Evolutionary conservation across 1,140 invertebrate species (phyloP).

Genomic region (Sitobion miscanthi): DNA sequence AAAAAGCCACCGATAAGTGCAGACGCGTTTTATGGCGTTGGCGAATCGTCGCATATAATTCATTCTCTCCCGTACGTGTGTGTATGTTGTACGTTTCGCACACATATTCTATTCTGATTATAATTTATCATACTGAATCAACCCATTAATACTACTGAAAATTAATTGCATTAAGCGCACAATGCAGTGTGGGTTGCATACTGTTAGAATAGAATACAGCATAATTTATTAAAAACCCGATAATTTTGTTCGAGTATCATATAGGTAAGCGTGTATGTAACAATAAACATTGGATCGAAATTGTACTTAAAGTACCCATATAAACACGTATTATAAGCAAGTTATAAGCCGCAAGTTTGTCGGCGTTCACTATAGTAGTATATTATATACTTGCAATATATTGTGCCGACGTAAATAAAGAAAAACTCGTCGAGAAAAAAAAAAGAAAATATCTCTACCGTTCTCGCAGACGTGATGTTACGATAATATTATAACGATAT

Average conservation of each 20-base stretch:
- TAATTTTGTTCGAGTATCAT: not conserved
- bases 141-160: not conserved
- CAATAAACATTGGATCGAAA: not conserved
- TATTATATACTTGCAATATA: not conserved
- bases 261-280: not conserved
- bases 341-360: not conserved
- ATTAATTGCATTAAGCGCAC: not conserved
- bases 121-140: not conserved
- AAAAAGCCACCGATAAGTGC: not conserved
- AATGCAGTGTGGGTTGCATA: not conserved
- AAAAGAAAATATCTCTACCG: not conserved
- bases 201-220: not conserved
- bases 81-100: not conserved
- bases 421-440: not conserved
- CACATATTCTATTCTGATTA: not conserved
- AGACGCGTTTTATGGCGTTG: not conserved
- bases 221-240: not conserved
- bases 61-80: not conserved
- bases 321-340: not conserved
- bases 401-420: not conserved
- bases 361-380: not conserved
- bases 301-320: not conserved
- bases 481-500: not conserved
- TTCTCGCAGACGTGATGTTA: not conserved
- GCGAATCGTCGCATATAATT: not conserved